phyloP scores from a whole-genome alignment of 2,888 invertebrate genomes.

The Cremastobaeus sp. region DNA sequence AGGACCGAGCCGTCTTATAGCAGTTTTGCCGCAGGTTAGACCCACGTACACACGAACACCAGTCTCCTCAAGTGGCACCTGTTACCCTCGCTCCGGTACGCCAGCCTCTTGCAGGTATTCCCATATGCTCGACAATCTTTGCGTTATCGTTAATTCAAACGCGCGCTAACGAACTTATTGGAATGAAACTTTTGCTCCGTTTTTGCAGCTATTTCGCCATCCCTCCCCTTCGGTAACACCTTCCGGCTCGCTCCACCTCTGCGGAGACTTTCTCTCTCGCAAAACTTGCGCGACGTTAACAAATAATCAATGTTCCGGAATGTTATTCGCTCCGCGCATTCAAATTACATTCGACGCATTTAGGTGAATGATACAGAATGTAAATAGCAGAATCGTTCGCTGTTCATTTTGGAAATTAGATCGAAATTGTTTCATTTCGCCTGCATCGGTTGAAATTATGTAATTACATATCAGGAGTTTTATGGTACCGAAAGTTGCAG shows the following conservation, averaged over 20 bases:
- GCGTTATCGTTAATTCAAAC: slow-evolving; percentile 53
- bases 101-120: slow-evolving; percentile 55
- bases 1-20: slow-evolving; percentile 57
- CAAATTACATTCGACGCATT: slow-evolving; percentile 40
- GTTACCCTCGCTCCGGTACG: slow-evolving; percentile 70
- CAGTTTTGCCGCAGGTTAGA: slow-evolving; percentile 63
- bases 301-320: slow-evolving; percentile 41
- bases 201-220: background rate
- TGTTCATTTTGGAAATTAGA: slow-evolving; percentile 37
- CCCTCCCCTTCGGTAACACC: background rate
- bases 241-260: background rate
- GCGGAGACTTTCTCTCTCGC: slow-evolving; percentile 1
- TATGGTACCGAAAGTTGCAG: background rate
- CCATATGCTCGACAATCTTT: slow-evolving; percentile 55
- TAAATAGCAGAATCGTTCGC: slow-evolving; percentile 38
- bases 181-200: slow-evolving; percentile 35
- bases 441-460: slow-evolving; percentile 27
- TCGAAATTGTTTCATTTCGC: slow-evolving; percentile 37
- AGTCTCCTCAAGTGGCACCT: slow-evolving; percentile 71
- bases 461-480: slow-evolving; percentile 16
- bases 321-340: slow-evolving; percentile 37
- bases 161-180: slow-evolving; percentile 54
- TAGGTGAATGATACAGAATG: slow-evolving; percentile 40
- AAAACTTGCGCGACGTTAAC: slow-evolving; percentile 40
- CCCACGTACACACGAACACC: slow-evolving; percentile 58